Conservation (phyloP, 2,888 invertebrate species). For the Dolichopus griseipennis region DNA sequence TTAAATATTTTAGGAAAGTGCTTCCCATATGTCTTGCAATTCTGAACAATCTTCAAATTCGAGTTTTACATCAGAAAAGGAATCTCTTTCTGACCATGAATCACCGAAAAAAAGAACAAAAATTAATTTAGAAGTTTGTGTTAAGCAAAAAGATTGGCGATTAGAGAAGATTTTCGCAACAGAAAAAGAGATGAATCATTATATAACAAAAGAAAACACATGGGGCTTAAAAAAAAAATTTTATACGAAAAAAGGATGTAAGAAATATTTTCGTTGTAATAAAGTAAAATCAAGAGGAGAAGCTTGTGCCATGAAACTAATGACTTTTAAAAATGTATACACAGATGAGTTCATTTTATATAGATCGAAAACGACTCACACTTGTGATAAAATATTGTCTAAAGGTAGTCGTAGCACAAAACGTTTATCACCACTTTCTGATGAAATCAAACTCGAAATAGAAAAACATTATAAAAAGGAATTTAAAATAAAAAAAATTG, state of each 20-base stretch:
- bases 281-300: background rate
- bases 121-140: background rate
- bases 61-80: no score
- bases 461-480: background rate
- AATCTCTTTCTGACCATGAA: no score
- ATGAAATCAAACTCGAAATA: background rate
- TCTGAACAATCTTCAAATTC: no score
- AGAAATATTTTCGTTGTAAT: slow-evolving; percentile 7
- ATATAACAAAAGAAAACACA: background rate
- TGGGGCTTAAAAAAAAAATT: background rate
- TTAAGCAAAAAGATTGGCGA: background rate
- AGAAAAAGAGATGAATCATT: background rate
- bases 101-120: no score
- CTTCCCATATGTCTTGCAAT: no score
- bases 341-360: background rate
- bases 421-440: background rate
- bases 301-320: background rate
- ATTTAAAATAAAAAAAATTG: background rate
- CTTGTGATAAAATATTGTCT: background rate
- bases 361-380: background rate
- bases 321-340: background rate
- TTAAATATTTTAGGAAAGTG: no score
- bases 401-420: background rate
- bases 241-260: background rate
- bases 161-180: background rate